Percentiles rank a stretch among this genome's conserved stretches.
Evolutionary conservation across 2,113 vertebrate genomes (phyloP).

Genomic region (Oryzias javanicus): DNA sequence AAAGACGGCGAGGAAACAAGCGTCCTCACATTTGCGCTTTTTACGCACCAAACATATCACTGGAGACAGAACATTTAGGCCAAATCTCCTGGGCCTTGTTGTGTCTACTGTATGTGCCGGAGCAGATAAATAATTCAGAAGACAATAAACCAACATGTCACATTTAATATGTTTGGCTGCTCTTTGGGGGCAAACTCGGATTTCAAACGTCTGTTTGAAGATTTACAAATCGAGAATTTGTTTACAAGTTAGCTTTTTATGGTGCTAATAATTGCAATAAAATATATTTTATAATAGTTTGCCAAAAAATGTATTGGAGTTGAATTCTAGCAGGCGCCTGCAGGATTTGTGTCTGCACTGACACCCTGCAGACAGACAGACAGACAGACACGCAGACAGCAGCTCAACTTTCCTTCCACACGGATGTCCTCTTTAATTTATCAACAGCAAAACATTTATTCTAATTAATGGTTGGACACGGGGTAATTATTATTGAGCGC

Average conservation of each 20-base stretch:
- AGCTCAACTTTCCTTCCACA: slow-evolving; percentile 85
- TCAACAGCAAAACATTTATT: slow-evolving; percentile 90
- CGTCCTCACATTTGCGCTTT: too few relatives aligned
- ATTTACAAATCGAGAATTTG: background rate
- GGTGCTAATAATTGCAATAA: background rate
- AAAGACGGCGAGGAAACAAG: too few relatives aligned
- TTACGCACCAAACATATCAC: too few relatives aligned
- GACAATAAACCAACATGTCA: slow-evolving; percentile 28
- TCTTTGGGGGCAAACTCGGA: background rate
- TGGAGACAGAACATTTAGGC: too few relatives aligned
- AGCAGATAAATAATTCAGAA: slow-evolving; percentile 16
- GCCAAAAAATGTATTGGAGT: background rate
- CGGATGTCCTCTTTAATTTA: slow-evolving; percentile 93
- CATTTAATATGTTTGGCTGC: slow-evolving; percentile 5
- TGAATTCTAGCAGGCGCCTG: slow-evolving; percentile 10
- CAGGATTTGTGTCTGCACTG: slow-evolving; percentile 1
- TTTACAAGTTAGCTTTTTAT: background rate
- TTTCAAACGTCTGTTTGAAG: background rate
- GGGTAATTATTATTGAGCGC: slow-evolving; percentile 91
- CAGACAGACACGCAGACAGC: slow-evolving; percentile 32
- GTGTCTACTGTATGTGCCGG: background rate
- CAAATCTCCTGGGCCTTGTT: slow-evolving; percentile 19
- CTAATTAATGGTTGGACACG: slow-evolving; percentile 90
- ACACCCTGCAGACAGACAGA: background rate
- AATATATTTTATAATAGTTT: background rate